Evolutionary conservation across 2,888 invertebrate genomes (phyloP), one percentile per base, ranked within the genome.

Genomic region (Omphaloscelis lunosa): DNA sequence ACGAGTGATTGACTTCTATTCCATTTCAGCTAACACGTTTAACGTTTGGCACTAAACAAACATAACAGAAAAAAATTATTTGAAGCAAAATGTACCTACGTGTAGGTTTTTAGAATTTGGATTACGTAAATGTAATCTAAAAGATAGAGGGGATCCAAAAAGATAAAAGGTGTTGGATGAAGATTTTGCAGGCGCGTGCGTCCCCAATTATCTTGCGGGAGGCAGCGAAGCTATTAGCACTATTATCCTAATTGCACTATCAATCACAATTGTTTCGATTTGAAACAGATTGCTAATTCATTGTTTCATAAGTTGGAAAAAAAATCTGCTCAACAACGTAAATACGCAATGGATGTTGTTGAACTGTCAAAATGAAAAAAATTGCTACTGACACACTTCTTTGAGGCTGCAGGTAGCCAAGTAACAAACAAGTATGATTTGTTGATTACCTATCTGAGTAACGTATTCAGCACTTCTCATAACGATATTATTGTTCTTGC

Each of bases 1-100:
- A 90, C 90, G 89, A 92, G 92, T 95, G 93, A 95, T 94, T 94
- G 94, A 95, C 95, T 91, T 92, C 91, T 90, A 86, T 90, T 86
- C 87, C 82, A 86, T 90, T 91, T 92, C 90, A 87, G 89, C 86
- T 84, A 93, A 92, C 91, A 93, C 93, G 93, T 88, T 91, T 90
- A 93, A 89, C 87, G 86, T 90, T 92, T 90, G 90, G 86, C 77
- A 80, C 86, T 88, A 82, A 85, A 84, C 83, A 89, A 89, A 90
- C 88, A 90, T 85, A 89, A 92, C 91, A 91, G n/a, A n/a, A 91
- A 89, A 88, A 88, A 85, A 69, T 87, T 85, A 90, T 91, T 88
- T 89, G 79, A 86, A 90, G 87, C 82, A 83, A 84, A 82, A 85
- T 78, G 74, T 45, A 34, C 34, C 34, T 34, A 53, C 53, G 41